Evolutionary conservation across 2,888 invertebrate species (phyloP), one percentile per base, ranked within the genome.

Genomic region (Chrysomela aeneicollis): DNA sequence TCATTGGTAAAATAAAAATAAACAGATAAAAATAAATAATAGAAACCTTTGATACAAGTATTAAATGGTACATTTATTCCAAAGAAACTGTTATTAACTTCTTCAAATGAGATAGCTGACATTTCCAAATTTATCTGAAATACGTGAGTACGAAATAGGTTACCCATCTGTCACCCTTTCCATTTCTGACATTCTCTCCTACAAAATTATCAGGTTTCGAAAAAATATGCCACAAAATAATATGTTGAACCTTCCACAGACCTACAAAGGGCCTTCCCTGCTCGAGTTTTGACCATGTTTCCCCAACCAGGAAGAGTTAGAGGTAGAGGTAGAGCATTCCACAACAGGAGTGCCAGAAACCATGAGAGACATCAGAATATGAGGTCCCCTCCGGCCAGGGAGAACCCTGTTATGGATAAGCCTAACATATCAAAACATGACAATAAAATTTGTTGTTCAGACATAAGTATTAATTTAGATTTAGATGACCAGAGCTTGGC

Each of bases 391-490:
- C 26, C 61, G 35, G 55, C 30, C 22, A 59, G 32, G 51, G 64
- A 63, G 59, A 63, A 51, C 32, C 47, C 64, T 60, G 47, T 52
- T 57, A 67, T 63, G 42, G 59, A 30, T 18, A 64, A 55, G 30
- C 59, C 52, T 54, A 73, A 73, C 76, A 76, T 76, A 76, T 75
- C 74, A 66, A 73, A 74, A 67, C 77, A 77, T 70, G 75, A 77
- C 73, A 74, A 74, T 73, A 76, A 75, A 42, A 42, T 8, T 63
- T 78, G 78, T 67, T 78, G 78, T 70, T 70, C 81, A 67, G 86
- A 84, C 32, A 69, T 79, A 59, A 72, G 63, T 47, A 77, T 87
- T 32, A 79, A 83, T 72, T 82, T 85, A 61, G 78, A 82, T 54
- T 79, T 87, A 60, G 85, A 86, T 73, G 78, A 81, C 6, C 76